phyloP scores from a whole-genome alignment of 2,113 vertebrate species.

The Silurus glanis region DNA sequence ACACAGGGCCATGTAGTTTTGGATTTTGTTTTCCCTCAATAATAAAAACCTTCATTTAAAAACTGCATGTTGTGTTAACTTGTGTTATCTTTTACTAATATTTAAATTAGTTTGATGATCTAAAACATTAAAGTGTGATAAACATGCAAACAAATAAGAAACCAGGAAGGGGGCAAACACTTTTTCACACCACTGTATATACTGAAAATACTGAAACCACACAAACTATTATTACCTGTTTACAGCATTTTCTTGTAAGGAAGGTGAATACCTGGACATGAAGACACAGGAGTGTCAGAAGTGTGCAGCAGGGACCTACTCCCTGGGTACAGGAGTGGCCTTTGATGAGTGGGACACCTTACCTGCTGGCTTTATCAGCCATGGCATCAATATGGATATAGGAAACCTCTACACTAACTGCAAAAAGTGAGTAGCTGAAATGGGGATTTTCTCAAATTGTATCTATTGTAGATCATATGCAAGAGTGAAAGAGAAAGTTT shows the following conservation, averaged over 20 bases:
- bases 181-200: too few relatives aligned
- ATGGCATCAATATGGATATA: constrained; percentile 71
- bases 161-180: too few relatives aligned
- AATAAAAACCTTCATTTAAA: too few relatives aligned
- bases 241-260: constrained; percentile 88
- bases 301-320: constrained; percentile 85
- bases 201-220: background rate
- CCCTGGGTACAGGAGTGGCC: constrained; percentile 83
- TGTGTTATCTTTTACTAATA: too few relatives aligned
- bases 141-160: too few relatives aligned
- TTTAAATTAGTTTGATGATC: too few relatives aligned
- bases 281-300: constrained; percentile 83
- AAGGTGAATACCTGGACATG: constrained; percentile 94
- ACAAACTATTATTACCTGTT: background rate
- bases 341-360: constrained; percentile 91
- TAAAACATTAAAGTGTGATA: too few relatives aligned
- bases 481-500: too few relatives aligned
- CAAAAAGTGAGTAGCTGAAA: constrained; percentile 74
- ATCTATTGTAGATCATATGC: too few relatives aligned
- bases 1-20: too few relatives aligned
- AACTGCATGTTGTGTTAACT: too few relatives aligned
- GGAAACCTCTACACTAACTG: constrained; percentile 73
- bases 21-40: too few relatives aligned
- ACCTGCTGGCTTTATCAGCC: constrained; percentile 84
- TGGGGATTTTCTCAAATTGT: background rate